These are phyloP conservation scores for Grallaria varia DNA, from an alignment of 2,113 vertebrate species.

Conservation along the genomic window DNA sequence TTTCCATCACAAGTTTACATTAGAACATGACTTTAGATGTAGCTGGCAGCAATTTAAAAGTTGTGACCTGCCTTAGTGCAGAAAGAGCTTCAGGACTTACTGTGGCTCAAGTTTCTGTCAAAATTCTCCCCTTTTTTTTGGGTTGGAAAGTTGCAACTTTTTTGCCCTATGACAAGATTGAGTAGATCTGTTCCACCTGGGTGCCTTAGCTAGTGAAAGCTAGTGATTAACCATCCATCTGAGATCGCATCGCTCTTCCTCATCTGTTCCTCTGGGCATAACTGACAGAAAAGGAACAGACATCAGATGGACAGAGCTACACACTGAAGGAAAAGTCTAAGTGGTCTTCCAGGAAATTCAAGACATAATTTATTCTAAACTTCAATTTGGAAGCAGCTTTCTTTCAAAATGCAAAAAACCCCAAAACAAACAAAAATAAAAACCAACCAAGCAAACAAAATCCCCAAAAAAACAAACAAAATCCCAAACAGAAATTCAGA, in stretches of 20 bases:
- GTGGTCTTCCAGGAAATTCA: neutral
- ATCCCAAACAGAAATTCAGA: neutral
- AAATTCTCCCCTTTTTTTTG: neutral
- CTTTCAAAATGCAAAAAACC: neutral
- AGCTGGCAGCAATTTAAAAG: neutral
- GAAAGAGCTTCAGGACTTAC: neutral
- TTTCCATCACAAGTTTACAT: neutral
- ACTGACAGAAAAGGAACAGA: neutral
- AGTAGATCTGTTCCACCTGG: neutral
- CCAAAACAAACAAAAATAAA: neutral
- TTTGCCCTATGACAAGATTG: neutral
- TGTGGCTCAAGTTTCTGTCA: neutral
- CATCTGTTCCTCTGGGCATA: neutral
- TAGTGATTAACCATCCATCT: neutral
- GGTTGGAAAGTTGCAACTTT: neutral
- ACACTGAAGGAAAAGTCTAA: neutral
- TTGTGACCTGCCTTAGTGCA: neutral
- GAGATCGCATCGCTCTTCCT: neutral
- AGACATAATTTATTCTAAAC: neutral
- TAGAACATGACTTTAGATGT: neutral
- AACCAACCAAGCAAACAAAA: neutral
- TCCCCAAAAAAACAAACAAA: neutral
- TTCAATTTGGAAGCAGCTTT: neutral
- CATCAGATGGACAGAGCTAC: neutral
- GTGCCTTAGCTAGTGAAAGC: neutral